Percentiles rank a stretch among this genome's conserved stretches.
Evolutionary conservation across 2,797 vertebrate species (phyloP).

Genomic region (Hozukius guyotensis): DNA sequence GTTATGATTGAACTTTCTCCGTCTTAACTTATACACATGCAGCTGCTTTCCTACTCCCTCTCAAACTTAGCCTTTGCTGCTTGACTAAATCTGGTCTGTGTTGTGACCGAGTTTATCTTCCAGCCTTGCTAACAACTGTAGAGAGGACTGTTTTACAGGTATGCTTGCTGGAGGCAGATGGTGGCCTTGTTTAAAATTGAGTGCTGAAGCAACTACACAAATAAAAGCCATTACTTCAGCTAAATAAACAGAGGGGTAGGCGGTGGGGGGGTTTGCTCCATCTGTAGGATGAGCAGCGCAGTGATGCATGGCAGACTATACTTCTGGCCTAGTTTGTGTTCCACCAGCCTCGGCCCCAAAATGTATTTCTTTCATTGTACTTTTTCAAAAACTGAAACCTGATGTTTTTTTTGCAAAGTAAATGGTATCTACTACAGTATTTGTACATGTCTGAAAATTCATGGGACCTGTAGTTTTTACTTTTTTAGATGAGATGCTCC

Average conservation of each 20-base stretch:
- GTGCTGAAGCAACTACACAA: conserved; percentile 48
- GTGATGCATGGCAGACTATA: conserved; percentile 38
- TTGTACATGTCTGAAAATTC: background rate
- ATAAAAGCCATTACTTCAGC: conserved; percentile 66
- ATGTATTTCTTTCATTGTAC: conserved; percentile 1
- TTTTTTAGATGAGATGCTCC: too few species aligned
- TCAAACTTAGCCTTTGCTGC: background rate
- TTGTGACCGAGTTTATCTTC: conserved; percentile 4
- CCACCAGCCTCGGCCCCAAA: background rate
- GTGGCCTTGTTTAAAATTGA: conserved; percentile 56
- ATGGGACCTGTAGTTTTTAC: background rate
- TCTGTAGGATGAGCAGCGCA: conserved; percentile 52
- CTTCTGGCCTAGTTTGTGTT: conserved; percentile 53
- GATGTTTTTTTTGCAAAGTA: background rate
- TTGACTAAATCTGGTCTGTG: background rate
- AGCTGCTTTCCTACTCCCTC: background rate
- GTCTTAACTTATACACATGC: background rate
- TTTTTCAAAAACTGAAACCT: background rate
- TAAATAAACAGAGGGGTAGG: conserved; percentile 64
- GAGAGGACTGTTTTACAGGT: conserved; percentile 49
- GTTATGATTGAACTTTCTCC: background rate
- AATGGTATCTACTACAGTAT: too few species aligned
- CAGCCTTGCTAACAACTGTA: conserved; percentile 22
- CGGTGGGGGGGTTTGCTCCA: conserved; percentile 22
- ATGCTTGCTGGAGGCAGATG: conserved; percentile 61